These are phyloP conservation scores for Asobara japonica DNA, from an alignment of 1,140 invertebrate species.

Conservation along the genomic window DNA sequence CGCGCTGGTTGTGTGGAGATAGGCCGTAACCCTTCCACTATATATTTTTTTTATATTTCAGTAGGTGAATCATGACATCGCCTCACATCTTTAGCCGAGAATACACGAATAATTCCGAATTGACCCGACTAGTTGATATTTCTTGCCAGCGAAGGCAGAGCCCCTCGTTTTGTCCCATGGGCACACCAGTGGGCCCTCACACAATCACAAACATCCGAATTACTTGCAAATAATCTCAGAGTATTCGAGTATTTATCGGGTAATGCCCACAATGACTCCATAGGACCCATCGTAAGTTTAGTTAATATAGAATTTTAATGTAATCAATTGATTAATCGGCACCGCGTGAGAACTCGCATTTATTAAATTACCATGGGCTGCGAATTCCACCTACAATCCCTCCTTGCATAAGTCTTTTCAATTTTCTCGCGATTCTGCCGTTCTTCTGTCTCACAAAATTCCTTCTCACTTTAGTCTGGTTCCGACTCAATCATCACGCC, in stretches of 20 bases:
- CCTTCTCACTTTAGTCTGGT: neutral
- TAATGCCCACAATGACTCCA: conserved; percentile 60
- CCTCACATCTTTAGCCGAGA: too few species aligned
- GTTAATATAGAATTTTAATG: neutral
- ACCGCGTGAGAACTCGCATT: too few species aligned
- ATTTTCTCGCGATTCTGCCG: conserved; percentile 5
- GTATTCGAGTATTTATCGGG: conserved; percentile 58
- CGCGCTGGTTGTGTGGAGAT: too few species aligned
- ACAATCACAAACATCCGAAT: conserved; percentile 21
- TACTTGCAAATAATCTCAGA: conserved; percentile 47
- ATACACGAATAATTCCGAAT: too few species aligned
- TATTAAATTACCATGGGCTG: conserved; percentile 43
- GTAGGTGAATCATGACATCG: too few species aligned
- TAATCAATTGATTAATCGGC: conserved; percentile 18
- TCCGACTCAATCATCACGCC: conserved; percentile 40
- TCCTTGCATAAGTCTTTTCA: conserved; percentile 41
- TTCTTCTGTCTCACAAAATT: conserved; percentile 19
- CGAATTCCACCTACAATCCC: conserved; percentile 44
- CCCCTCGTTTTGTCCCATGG: neutral
- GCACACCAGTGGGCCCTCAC: neutral
- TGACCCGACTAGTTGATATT: neutral
- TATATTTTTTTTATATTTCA: too few species aligned
- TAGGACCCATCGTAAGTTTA: conserved; percentile 61
- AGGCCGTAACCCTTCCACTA: too few species aligned
- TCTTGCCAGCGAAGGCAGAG: neutral